Evolutionary conservation across 2,888 invertebrate genomes (phyloP).

Genomic region (Scaeva pyrastri): DNA sequence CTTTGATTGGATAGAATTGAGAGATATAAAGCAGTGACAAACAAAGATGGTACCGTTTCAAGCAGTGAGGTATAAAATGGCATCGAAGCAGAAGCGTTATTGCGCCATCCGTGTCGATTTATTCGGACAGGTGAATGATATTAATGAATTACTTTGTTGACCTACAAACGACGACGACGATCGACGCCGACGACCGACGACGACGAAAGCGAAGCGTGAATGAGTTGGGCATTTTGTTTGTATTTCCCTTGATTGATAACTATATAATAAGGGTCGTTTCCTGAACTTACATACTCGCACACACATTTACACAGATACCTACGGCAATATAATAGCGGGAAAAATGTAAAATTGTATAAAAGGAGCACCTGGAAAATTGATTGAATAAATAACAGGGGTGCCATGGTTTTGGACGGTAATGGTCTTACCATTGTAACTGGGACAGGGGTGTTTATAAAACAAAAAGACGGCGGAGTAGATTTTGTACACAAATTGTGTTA

Average conservation of each 20-base stretch:
- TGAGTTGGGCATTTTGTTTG: constrained; percentile 44
- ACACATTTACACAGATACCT: neutral
- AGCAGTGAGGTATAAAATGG: neutral
- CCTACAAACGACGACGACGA: too few relatives aligned
- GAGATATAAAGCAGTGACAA: neutral
- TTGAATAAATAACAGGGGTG: constrained; percentile 31
- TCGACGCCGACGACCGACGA: too few relatives aligned
- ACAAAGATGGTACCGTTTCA: neutral
- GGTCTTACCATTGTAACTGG: neutral
- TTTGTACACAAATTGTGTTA: neutral
- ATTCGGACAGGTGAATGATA: constrained; percentile 67
- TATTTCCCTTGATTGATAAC: constrained; percentile 59
- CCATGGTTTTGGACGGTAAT: neutral
- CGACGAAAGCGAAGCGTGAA: constrained; percentile 17
- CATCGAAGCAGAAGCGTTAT: neutral
- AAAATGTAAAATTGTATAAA: neutral
- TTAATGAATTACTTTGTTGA: constrained; percentile 69
- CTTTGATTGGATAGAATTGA: neutral
- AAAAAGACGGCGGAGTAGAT: neutral
- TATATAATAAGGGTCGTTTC: constrained; percentile 26
- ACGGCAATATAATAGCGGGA: neutral
- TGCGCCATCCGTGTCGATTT: constrained; percentile 37
- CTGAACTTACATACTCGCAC: too few relatives aligned
- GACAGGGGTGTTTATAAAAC: neutral
- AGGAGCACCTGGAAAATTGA: constrained; percentile 42